Conservation (phyloP, 1,140 invertebrate species). For the Coenobita brevimanus region DNA sequence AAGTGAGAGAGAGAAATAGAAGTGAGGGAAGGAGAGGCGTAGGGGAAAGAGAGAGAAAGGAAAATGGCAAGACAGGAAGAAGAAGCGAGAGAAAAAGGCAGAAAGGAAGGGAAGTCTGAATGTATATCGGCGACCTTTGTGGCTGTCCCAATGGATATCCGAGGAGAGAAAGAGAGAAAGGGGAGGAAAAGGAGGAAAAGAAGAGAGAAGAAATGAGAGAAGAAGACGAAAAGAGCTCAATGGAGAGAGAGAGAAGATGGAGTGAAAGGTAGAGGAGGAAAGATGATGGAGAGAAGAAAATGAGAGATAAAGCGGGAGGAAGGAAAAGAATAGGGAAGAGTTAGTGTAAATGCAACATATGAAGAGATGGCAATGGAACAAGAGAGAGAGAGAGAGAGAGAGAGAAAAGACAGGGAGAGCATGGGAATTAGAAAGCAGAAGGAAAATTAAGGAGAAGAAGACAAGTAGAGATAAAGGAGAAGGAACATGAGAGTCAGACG, state of each 20-base stretch:
- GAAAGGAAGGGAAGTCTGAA: background rate
- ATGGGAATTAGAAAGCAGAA: background rate
- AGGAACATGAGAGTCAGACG: background rate
- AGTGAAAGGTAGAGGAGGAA: background rate
- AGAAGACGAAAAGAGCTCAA: no score
- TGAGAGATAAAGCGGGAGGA: background rate
- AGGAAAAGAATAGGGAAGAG: background rate
- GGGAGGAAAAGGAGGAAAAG: background rate
- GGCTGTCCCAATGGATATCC: background rate
- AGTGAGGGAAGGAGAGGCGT: background rate
- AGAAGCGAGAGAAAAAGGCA: background rate
- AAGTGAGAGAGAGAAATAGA: slow-evolving; percentile 14
- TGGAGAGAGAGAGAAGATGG: background rate
- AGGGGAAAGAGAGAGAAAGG: background rate
- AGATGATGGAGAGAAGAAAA: background rate
- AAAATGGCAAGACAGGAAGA: background rate
- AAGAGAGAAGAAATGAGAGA: slow-evolving; percentile 4
- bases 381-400: background rate
- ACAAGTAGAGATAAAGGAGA: background rate
- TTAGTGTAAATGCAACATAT: no score
- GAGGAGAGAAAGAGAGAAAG: background rate
- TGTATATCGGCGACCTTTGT: background rate
- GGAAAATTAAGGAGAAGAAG: background rate
- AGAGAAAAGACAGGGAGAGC: background rate
- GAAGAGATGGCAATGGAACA: no score